phyloP scores from a whole-genome alignment of 1,140 invertebrate species.

The Drosophila ambigua region DNA sequence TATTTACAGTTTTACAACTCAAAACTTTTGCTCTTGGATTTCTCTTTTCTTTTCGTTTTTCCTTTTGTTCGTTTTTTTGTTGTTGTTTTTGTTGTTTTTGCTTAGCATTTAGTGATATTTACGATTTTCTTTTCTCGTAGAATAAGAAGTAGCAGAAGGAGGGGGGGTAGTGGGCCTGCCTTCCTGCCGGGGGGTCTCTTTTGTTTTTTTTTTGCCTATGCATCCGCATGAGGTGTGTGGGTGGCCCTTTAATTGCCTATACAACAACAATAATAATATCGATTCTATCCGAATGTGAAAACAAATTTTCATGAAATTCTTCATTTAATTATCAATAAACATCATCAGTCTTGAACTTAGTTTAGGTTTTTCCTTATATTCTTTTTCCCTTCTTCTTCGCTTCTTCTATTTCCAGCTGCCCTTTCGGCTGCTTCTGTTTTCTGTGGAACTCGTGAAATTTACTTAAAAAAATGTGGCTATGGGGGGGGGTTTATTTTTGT shows the following conservation, averaged over 20 bases:
- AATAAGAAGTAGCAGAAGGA: conserved; percentile 9
- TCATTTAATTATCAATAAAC: conserved; percentile 80
- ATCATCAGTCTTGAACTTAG: conserved; percentile 83
- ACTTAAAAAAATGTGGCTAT: conserved; percentile 1
- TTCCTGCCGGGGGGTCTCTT: neutral
- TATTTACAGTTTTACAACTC: conserved; percentile 45
- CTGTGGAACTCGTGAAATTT: conserved; percentile 5
- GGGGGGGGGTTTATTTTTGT: conserved; percentile 4
- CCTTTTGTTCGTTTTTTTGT: conserved; percentile 20
- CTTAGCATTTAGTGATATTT: conserved; percentile 76
- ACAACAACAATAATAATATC: conserved; percentile 57
- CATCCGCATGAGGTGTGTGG: conserved; percentile 12
- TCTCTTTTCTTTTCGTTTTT: neutral
- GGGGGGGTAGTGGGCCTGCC: neutral
- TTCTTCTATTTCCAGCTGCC: conserved; percentile 3
- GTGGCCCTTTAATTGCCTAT: conserved; percentile 27
- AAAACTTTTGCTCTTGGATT: conserved; percentile 41
- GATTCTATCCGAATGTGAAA: conserved; percentile 69
- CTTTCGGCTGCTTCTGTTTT: conserved; percentile 17
- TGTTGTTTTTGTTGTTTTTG: conserved; percentile 9
- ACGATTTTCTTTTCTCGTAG: conserved; percentile 3
- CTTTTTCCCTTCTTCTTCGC: conserved; percentile 20
- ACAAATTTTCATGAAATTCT: conserved; percentile 41
- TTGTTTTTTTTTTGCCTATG: neutral
- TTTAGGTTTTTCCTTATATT: conserved; percentile 54